Evolutionary conservation across 2,888 invertebrate genomes (phyloP).

Genomic region (Eupithecia subumbrata): DNA sequence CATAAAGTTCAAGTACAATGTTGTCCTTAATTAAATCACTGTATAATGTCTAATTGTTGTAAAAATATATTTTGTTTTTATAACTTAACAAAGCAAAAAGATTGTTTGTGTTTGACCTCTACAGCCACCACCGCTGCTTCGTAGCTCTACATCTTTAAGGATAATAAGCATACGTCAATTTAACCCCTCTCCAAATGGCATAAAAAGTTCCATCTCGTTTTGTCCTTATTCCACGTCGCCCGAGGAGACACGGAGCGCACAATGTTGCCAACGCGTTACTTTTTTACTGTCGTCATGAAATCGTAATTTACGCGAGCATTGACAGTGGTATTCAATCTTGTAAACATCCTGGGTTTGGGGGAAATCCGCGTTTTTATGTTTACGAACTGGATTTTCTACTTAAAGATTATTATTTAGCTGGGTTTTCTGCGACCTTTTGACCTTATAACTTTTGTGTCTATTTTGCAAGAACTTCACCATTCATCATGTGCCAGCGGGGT

Average conservation of each 20-base stretch:
- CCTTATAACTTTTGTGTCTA: neutral
- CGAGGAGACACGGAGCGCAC: neutral
- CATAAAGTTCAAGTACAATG: too few species aligned
- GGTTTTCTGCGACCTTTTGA: neutral
- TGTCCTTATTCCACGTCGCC: neutral
- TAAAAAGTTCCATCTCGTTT: neutral
- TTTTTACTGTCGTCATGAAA: slow-evolving; percentile 32
- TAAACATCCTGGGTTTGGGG: slow-evolving; percentile 26
- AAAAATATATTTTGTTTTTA: too few species aligned
- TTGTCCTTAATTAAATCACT: too few species aligned
- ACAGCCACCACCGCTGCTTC: neutral
- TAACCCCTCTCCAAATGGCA: neutral
- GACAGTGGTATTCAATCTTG: slow-evolving; percentile 28
- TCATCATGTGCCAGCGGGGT: neutral
- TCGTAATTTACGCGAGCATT: slow-evolving; percentile 23
- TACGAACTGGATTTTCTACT: slow-evolving; percentile 11
- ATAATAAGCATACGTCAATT: neutral
- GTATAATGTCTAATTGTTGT: too few species aligned
- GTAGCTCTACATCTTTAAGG: neutral
- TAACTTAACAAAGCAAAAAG: too few species aligned
- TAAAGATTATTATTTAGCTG: neutral
- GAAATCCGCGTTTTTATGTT: neutral
- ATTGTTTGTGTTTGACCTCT: too few species aligned
- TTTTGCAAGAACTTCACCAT: neutral
- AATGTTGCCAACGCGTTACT: slow-evolving; percentile 23